Conservation (phyloP, 2,888 invertebrate species). For the Caenorhabditis imperialis region DNA sequence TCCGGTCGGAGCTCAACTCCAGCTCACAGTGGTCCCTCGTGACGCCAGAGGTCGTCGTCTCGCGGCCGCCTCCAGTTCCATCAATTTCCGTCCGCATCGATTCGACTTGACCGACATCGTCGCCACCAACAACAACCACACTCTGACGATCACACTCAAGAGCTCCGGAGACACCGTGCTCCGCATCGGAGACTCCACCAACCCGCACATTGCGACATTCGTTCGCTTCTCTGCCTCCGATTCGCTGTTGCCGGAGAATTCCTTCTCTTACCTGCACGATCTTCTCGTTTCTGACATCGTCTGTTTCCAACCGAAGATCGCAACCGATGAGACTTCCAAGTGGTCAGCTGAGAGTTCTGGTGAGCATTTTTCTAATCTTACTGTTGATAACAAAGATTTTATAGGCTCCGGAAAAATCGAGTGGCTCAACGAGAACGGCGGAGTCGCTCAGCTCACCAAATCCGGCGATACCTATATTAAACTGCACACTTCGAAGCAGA, state of each 20-base stretch:
- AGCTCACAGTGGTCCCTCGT: conserved; percentile 58
- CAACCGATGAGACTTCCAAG: conserved; percentile 5
- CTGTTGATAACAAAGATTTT: too few relatives aligned
- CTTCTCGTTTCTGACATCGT: conserved; percentile 57
- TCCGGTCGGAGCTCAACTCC: conserved; percentile 61
- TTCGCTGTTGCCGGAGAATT: conserved; percentile 43
- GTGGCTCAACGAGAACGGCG: conserved; percentile 46
- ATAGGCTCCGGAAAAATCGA: conserved; percentile 36
- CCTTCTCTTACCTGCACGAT: conserved; percentile 24
- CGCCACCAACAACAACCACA: conserved; percentile 60
- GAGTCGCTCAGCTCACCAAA: conserved; percentile 52
- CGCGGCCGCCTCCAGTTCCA: conserved; percentile 48
- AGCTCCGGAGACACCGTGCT: conserved; percentile 71
- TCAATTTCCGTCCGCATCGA: conserved; percentile 67
- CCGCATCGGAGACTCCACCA: conserved; percentile 64
- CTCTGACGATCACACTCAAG: conserved; percentile 64
- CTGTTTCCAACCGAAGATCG: conserved; percentile 47
- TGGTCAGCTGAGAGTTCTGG: conserved; percentile 55
- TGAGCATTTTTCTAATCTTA: too few relatives aligned
- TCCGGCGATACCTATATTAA: conserved; percentile 53
- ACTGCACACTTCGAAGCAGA: conserved; percentile 40
- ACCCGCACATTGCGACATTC: conserved; percentile 57
- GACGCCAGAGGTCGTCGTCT: conserved; percentile 62
- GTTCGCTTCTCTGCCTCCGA: conserved; percentile 63
- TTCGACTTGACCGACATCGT: conserved; percentile 71